A percentile compares a stretch with the other conserved stretches of the same genome.
These are phyloP conservation scores for Malurus alboscapulatus DNA, from an alignment of 2,113 vertebrate species.

Conservation along the genomic window DNA sequence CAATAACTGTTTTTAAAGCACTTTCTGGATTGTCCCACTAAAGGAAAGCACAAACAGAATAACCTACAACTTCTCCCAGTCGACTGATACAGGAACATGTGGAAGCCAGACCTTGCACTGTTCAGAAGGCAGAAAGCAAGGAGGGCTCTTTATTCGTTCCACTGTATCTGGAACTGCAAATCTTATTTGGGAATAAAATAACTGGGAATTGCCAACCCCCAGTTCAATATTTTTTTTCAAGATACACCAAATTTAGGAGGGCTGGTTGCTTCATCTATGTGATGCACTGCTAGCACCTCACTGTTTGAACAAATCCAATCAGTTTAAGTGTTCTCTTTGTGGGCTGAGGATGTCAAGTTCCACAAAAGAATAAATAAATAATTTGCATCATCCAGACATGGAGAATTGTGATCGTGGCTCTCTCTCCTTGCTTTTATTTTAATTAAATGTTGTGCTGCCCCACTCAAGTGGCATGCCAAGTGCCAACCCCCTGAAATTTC, in stretches of 20 bases:
- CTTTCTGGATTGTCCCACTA: not conserved
- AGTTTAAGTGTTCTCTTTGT: not conserved
- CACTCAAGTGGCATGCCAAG: not conserved
- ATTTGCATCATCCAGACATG: not conserved
- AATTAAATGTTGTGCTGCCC: not conserved
- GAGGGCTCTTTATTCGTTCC: not conserved
- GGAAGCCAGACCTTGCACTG: conserved; percentile 9
- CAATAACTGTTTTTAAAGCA: not conserved
- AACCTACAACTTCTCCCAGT: not conserved
- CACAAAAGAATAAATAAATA: conserved; percentile 18
- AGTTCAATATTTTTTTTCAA: conserved; percentile 24
- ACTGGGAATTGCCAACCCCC: not conserved
- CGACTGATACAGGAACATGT: not conserved
- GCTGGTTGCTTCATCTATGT: conserved; percentile 9
- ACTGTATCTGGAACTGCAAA: not conserved
- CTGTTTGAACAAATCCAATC: not conserved
- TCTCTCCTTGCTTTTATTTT: not conserved
- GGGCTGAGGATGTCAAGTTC: not conserved
- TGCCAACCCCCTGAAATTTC: no score
- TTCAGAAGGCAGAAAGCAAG: not conserved
- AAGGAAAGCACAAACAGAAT: not conserved
- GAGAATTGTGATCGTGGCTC: not conserved
- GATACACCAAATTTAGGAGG: not conserved
- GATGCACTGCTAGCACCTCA: not conserved
- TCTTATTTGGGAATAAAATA: not conserved